Percentiles rank a stretch among this genome's conserved stretches.
phyloP scores from a whole-genome alignment of 2,888 invertebrate species.

The Creontiades dilutus region DNA sequence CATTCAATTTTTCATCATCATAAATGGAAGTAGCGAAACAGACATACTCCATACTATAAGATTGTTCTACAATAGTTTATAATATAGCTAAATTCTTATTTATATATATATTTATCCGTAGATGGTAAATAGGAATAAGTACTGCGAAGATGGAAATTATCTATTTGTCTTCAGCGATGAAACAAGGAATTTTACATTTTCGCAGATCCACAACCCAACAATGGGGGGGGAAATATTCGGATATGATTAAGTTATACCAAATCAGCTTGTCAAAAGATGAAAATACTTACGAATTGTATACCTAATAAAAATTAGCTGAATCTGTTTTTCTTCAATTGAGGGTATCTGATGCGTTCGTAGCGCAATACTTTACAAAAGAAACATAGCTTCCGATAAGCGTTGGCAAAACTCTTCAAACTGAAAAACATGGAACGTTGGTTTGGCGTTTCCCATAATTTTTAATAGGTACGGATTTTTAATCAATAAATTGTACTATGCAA shows the following conservation, averaged over 20 bases:
- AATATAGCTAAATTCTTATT: slow-evolving; percentile 74
- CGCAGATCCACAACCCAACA: slow-evolving; percentile 34
- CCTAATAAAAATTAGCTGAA: neutral
- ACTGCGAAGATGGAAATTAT: slow-evolving; percentile 54
- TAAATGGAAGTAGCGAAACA: slow-evolving; percentile 74
- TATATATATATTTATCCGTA: slow-evolving; percentile 71
- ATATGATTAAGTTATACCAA: neutral
- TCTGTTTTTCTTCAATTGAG: too few relatives aligned
- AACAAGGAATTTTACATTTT: slow-evolving; percentile 5
- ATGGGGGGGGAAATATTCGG: neutral
- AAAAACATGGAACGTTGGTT: neutral
- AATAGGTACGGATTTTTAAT: slow-evolving; percentile 8
- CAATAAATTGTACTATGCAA: slow-evolving; percentile 36
- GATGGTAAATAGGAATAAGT: slow-evolving; percentile 59
- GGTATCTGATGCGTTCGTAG: too few relatives aligned
- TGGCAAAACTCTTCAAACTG: slow-evolving; percentile 1
- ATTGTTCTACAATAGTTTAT: slow-evolving; percentile 74
- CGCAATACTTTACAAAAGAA: too few relatives aligned
- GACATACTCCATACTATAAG: slow-evolving; percentile 74
- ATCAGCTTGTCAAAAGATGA: neutral
- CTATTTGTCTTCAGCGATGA: slow-evolving; percentile 33
- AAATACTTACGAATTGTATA: neutral
- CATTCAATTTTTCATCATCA: slow-evolving; percentile 71
- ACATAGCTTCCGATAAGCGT: neutral
- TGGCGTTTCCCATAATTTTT: slow-evolving; percentile 3